These are phyloP conservation scores for Adelognathus sp. DNA, from an alignment of 2,888 invertebrate species.

Conservation along the genomic window DNA sequence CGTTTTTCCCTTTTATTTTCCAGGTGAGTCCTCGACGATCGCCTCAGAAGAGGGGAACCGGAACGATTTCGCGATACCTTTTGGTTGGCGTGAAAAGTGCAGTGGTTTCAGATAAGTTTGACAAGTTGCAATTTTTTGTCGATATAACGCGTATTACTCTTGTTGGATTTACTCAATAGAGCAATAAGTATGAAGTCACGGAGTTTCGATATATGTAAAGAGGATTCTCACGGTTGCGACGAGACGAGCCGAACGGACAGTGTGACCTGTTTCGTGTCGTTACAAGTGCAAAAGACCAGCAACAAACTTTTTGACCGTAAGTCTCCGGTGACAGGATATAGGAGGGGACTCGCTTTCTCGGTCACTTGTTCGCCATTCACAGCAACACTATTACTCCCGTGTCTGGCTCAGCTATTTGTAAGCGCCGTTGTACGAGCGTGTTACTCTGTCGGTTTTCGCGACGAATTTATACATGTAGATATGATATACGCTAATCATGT, in stretches of 20 bases:
- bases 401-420: slow-evolving; percentile 56
- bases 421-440: slow-evolving; percentile 37
- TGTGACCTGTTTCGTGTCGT: slow-evolving; percentile 30
- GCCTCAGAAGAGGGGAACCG: background rate
- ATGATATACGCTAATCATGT: background rate
- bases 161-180: too few species aligned
- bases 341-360: slow-evolving; percentile 18
- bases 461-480: background rate
- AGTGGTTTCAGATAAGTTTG: background rate
- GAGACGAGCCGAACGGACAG: background rate
- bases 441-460: slow-evolving; percentile 16
- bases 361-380: slow-evolving; percentile 54
- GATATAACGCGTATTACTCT: background rate
- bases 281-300: slow-evolving; percentile 39
- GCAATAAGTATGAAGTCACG: background rate
- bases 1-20: slow-evolving; percentile 1
- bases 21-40: slow-evolving; percentile 37
- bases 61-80: background rate
- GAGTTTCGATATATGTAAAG: slow-evolving; percentile 2
- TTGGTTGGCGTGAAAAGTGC: background rate
- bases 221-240: slow-evolving; percentile 12
- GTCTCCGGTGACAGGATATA: slow-evolving; percentile 37
- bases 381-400: slow-evolving; percentile 58
- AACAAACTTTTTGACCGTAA: slow-evolving; percentile 51
- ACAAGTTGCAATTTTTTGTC: background rate